phyloP scores from a whole-genome alignment of 2,888 invertebrate genomes.

The Sinelater perroti region DNA sequence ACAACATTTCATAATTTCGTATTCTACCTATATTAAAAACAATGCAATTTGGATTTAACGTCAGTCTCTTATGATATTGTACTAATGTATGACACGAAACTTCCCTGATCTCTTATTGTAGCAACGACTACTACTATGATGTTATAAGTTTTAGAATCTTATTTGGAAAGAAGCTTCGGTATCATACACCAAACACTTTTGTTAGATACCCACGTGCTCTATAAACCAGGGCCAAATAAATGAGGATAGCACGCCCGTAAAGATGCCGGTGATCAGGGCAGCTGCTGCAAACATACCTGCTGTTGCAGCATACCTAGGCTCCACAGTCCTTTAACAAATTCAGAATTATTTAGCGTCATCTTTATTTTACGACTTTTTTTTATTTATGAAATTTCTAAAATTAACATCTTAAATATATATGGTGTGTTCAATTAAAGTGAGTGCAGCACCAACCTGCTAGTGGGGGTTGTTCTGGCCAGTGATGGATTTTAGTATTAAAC shows the following conservation, averaged over 20 bases:
- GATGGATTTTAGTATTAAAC: too few relatives aligned
- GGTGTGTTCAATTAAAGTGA: not conserved
- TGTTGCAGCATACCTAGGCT: slow-evolving; percentile 80
- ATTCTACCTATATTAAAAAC: slow-evolving; percentile 17
- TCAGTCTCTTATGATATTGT: slow-evolving; percentile 37
- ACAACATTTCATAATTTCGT: slow-evolving; percentile 15
- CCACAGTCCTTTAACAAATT: slow-evolving; percentile 71
- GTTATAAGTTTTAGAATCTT: slow-evolving; percentile 38
- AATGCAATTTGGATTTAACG: slow-evolving; percentile 28
- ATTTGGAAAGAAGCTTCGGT: slow-evolving; percentile 51
- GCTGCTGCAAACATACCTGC: slow-evolving; percentile 98
- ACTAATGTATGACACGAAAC: slow-evolving; percentile 34
- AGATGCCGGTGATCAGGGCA: slow-evolving; percentile 88
- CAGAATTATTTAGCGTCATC: slow-evolving; percentile 10
- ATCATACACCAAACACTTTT: slow-evolving; percentile 61
- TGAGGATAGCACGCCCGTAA: slow-evolving; percentile 81
- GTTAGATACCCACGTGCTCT: slow-evolving; percentile 58
- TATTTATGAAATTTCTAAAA: not conserved
- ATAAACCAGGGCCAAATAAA: slow-evolving; percentile 74
- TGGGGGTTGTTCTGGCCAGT: too few relatives aligned
- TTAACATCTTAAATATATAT: too few relatives aligned
- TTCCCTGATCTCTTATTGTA: slow-evolving; percentile 14
- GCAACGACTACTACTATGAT: not conserved
- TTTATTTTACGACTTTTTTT: not conserved
- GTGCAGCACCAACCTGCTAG: too few relatives aligned